These are phyloP conservation scores for Acleris laterana DNA, from an alignment of 2,888 invertebrate species.

Conservation along the genomic window DNA sequence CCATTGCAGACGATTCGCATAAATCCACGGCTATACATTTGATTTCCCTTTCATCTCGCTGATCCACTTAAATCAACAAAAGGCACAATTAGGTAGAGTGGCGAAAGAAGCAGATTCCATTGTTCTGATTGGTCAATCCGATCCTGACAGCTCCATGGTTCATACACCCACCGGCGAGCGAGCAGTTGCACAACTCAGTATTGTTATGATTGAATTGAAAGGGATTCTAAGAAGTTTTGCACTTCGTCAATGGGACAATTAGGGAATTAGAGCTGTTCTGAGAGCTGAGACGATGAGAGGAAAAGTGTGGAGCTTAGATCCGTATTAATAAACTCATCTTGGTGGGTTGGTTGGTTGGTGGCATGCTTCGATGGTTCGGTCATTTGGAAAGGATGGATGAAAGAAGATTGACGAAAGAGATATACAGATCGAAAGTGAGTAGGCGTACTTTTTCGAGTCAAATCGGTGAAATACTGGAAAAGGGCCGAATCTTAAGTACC, in stretches of 20 bases:
- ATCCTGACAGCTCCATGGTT: conserved; percentile 10
- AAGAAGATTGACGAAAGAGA: no score
- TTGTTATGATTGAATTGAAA: conserved; percentile 2
- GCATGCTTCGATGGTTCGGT: no score
- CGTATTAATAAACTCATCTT: no score
- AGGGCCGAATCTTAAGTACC: no score
- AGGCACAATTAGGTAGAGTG: conserved; percentile 31
- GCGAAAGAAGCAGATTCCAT: conserved; percentile 20
- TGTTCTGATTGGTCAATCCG: conserved; percentile 30
- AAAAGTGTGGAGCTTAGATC: no score
- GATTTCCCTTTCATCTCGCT: conserved; percentile 25
- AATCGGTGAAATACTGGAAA: no score
- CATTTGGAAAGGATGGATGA: no score
- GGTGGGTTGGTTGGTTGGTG: no score
- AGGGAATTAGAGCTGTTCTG: not conserved
- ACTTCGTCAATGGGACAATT: not conserved
- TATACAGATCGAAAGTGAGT: no score
- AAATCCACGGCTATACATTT: conserved; percentile 3
- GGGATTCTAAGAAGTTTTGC: conserved; percentile 5
- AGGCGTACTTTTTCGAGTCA: no score
- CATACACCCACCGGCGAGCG: conserved; percentile 14
- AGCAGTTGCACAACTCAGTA: not conserved
- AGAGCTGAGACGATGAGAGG: not conserved
- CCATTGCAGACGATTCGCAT: not conserved
- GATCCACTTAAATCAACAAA: conserved; percentile 31